A percentile compares a stretch with the other conserved stretches of the same genome.
Evolutionary conservation across 2,888 invertebrate species (phyloP).

Genomic region (Mythimna pallens): DNA sequence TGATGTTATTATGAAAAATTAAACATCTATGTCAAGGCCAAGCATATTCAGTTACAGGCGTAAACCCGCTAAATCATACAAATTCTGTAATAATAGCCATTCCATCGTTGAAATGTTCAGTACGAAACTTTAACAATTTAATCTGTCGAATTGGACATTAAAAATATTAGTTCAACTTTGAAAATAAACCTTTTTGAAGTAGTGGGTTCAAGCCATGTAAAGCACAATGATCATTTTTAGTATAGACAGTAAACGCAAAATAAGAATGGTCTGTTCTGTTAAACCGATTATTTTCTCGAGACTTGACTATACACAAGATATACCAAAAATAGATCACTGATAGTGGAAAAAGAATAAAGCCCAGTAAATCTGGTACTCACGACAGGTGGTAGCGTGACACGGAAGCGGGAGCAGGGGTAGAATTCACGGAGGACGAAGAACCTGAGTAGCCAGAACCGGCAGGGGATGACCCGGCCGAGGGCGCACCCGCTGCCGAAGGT

Average conservation of each 20-base stretch:
- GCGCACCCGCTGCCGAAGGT: constrained; percentile 91
- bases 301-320: neutral
- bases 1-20: constrained; percentile 26
- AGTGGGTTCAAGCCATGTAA: constrained; percentile 55
- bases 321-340: constrained; percentile 55
- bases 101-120: constrained; percentile 5
- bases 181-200: constrained; percentile 17
- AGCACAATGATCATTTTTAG: constrained; percentile 53
- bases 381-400: constrained; percentile 87
- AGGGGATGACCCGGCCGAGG: constrained; percentile 89
- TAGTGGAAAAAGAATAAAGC: constrained; percentile 58
- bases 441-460: constrained; percentile 92
- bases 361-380: constrained; percentile 79
- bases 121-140: neutral
- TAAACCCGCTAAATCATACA: constrained; percentile 53
- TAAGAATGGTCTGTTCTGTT: neutral
- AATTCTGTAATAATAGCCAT: constrained; percentile 3
- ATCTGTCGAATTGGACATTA: neutral
- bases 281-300: neutral
- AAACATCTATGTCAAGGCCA: constrained; percentile 37
- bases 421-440: constrained; percentile 91
- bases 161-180: neutral
- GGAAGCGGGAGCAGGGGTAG: constrained; percentile 83
- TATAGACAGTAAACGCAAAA: constrained; percentile 7
- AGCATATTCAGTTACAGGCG: constrained; percentile 47